Conservation (phyloP, 2,113 vertebrate species). For the Dolichotis patagonum region DNA sequence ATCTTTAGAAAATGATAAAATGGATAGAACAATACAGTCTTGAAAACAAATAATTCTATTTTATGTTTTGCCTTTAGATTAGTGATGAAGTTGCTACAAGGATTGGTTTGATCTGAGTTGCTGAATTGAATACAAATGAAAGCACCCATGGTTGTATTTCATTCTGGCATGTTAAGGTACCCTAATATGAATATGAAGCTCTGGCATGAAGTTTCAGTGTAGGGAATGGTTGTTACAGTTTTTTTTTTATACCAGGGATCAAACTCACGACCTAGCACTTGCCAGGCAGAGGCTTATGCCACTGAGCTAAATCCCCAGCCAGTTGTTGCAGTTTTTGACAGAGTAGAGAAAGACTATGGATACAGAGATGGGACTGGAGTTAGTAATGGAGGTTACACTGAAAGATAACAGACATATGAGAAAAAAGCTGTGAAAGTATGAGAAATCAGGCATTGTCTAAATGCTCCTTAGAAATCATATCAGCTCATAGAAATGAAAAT, state of each 20-base stretch:
- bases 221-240: background rate
- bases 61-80: constrained; percentile 7
- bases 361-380: background rate
- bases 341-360: background rate
- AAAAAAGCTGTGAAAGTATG: background rate
- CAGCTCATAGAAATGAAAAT: background rate
- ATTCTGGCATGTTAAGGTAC: background rate
- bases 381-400: background rate
- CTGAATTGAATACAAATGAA: background rate
- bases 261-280: too few species aligned
- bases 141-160: background rate
- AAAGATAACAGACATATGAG: background rate
- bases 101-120: background rate
- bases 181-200: background rate
- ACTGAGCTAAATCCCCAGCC: too few species aligned
- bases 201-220: background rate
- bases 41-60: background rate
- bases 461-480: background rate
- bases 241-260: too few species aligned
- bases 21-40: background rate
- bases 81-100: background rate
- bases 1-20: background rate
- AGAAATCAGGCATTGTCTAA: constrained; percentile 1
- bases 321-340: background rate
- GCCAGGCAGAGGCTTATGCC: too few species aligned